Percentiles rank a stretch among this genome's conserved stretches.
Evolutionary conservation across 2,797 vertebrate species (phyloP).

Genomic region (Paedocypris micromegethes): DNA sequence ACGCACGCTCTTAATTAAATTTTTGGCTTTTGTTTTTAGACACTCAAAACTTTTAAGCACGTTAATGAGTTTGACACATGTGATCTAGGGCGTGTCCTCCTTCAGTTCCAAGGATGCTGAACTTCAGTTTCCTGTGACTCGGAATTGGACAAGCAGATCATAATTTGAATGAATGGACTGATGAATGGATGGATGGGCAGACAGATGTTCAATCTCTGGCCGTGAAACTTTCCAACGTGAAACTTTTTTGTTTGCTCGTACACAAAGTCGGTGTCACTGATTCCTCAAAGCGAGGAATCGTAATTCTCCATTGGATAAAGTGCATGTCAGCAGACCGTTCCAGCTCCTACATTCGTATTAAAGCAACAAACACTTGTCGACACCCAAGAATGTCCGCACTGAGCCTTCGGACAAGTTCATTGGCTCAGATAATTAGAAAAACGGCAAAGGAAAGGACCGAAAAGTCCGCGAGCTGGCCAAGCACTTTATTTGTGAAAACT

Average conservation of each 20-base stretch:
- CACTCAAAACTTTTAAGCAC: no score
- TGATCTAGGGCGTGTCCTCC: no score
- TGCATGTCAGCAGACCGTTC: not conserved
- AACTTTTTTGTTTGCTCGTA: not conserved
- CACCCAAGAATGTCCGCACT: not conserved
- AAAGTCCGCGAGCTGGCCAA: not conserved
- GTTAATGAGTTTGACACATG: no score
- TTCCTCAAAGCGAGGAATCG: not conserved
- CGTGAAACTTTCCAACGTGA: not conserved
- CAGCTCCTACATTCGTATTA: not conserved
- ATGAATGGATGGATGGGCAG: no score
- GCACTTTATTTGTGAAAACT: not conserved
- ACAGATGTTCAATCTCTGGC: no score
- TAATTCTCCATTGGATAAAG: slow-evolving; percentile 6
- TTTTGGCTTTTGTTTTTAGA: no score
- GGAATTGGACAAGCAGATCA: no score
- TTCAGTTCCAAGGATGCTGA: no score
- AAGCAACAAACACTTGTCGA: not conserved
- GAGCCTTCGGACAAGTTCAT: slow-evolving; percentile 4
- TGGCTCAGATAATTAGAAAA: slow-evolving; percentile 24
- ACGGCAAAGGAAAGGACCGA: not conserved
- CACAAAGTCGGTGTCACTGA: not conserved
- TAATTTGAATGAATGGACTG: no score
- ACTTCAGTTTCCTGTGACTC: no score
- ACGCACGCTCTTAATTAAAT: no score